Conservation (phyloP, 2,113 vertebrate species). For the western clawed frog (Xenopus tropicalis) region UCB_Xtro_10.0 CM004443.2:178322001-178322500, state of each 20-base stretch:
- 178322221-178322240: conserved; percentile 11
- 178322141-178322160: conserved; percentile 24
- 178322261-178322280: conserved; percentile 45
- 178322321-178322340: conserved; percentile 44
- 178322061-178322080: conserved; percentile 41
- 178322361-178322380: conserved; percentile 38
- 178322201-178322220: conserved; percentile 26
- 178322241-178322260: conserved; percentile 16
- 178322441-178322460: not conserved
- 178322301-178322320: conserved; percentile 50
- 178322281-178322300: conserved; percentile 51
- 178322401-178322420: conserved; percentile 17
- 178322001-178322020: conserved; percentile 27
- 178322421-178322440: conserved; percentile 42
- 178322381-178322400: conserved; percentile 46
- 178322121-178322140: conserved; percentile 39
- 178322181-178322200: conserved; percentile 45
- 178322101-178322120: conserved; percentile 37
- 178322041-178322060: conserved; percentile 25
- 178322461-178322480: no score
- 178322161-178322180: conserved; percentile 32
- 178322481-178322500: no score
- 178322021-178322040: conserved; percentile 7
- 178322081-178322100: conserved; percentile 44
- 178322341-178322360: conserved; percentile 44